A percentile compares a stretch with the other conserved stretches of the same genome.
phyloP scores from a whole-genome alignment of 2,888 invertebrate species.

The Chymomyza amoena region DNA sequence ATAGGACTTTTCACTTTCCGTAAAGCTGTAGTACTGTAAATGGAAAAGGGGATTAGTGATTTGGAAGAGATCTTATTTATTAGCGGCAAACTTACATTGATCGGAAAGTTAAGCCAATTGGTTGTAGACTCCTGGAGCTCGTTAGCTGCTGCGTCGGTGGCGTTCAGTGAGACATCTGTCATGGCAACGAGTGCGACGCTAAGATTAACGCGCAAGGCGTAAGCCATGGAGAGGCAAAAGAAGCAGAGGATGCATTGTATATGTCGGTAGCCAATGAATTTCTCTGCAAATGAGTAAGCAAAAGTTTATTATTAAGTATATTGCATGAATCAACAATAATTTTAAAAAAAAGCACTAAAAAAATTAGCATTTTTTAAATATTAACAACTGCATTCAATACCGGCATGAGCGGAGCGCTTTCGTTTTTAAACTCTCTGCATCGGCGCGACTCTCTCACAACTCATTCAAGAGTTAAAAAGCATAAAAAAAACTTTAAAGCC shows the following conservation, averaged over 20 bases:
- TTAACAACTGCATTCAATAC: background rate
- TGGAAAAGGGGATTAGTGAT: background rate
- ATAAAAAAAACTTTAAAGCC: background rate
- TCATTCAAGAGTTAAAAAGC: background rate
- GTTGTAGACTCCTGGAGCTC: too few relatives aligned
- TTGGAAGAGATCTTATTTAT: background rate
- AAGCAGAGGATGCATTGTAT: slow-evolving; percentile 83
- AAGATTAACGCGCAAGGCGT: slow-evolving; percentile 84
- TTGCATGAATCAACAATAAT: background rate
- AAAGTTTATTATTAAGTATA: background rate
- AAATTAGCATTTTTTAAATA: background rate
- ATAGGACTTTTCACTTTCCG: slow-evolving; percentile 80
- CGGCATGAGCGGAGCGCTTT: background rate
- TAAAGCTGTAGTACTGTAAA: slow-evolving; percentile 82
- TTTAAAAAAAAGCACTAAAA: too few relatives aligned
- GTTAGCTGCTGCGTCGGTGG: slow-evolving; percentile 43
- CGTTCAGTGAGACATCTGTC: slow-evolving; percentile 80
- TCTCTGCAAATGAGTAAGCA: slow-evolving; percentile 55
- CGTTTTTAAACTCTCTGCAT: background rate
- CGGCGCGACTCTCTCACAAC: slow-evolving; percentile 1
- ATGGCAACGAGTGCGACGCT: slow-evolving; percentile 87
- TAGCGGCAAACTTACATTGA: slow-evolving; percentile 41
- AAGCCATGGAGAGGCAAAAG: slow-evolving; percentile 82
- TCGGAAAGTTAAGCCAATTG: too few relatives aligned
- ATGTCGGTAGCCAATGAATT: slow-evolving; percentile 82